A percentile compares a stretch with the other conserved stretches of the same genome.
Evolutionary conservation across 2,113 vertebrate species (phyloP).

Genomic region (Genyomyrus donnyi): DNA sequence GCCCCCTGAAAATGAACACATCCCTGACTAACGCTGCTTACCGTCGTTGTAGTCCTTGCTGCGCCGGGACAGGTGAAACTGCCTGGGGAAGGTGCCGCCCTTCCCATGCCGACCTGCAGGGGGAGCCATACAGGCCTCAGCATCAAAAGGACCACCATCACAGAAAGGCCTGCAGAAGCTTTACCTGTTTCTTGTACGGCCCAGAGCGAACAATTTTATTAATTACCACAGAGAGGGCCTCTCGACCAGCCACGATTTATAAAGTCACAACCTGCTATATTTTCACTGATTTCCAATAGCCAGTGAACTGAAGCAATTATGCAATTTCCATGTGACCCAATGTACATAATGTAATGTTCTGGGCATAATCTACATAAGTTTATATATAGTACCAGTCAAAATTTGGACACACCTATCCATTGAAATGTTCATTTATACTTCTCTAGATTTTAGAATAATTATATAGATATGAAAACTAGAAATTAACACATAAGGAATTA

Average conservation of each 20-base stretch:
- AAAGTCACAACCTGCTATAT: not conserved
- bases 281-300: not conserved
- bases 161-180: not conserved
- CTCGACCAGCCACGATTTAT: not conserved
- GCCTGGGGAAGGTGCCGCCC: conserved; percentile 81
- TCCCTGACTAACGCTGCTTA: conserved; percentile 47
- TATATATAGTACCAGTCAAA: not conserved
- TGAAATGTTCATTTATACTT: not conserved
- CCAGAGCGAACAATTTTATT: not conserved
- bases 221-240: not conserved
- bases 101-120: conserved; percentile 70
- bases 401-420: not conserved
- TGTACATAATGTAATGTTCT: not conserved
- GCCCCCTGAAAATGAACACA: not conserved
- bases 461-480: not conserved
- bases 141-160: not conserved
- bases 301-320: not conserved
- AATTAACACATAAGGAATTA: not conserved
- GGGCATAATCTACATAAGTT: not conserved
- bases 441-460: not conserved
- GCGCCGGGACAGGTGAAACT: conserved; percentile 76
- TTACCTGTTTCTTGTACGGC: not conserved
- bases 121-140: conserved; percentile 31
- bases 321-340: not conserved
- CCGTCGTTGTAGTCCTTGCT: conserved; percentile 82